Evolutionary conservation across 2,888 invertebrate genomes (phyloP).

Genomic region (Hanleya hanleyi): DNA sequence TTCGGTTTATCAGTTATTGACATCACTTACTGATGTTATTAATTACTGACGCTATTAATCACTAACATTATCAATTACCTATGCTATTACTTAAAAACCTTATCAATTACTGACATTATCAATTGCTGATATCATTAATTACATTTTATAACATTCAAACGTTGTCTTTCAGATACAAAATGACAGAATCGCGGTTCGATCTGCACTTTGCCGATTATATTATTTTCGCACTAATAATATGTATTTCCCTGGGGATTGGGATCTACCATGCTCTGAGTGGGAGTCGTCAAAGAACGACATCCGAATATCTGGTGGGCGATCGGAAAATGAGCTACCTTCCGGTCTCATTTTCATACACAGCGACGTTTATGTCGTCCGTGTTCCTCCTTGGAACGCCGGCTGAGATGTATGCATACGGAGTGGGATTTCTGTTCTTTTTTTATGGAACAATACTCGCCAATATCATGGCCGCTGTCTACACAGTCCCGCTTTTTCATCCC

Average conservation of each 20-base stretch:
- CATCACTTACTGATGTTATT: too few species aligned
- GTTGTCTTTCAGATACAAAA: background rate
- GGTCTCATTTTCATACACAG: background rate
- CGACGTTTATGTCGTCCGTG: background rate
- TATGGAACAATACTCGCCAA: background rate
- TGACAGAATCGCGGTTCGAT: background rate
- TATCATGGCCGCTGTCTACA: background rate
- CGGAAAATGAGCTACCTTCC: background rate
- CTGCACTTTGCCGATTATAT: background rate
- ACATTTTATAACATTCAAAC: too few species aligned
- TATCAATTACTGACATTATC: too few species aligned
- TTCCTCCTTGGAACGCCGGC: background rate
- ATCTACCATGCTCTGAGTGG: background rate
- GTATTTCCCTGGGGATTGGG: background rate
- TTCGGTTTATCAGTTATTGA: too few species aligned
- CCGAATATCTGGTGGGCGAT: slow-evolving; percentile 2
- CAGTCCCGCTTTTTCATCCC: background rate
- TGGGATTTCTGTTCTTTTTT: background rate
- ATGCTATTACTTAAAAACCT: too few species aligned
- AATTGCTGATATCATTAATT: too few species aligned
- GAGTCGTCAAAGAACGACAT: background rate
- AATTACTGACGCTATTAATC: too few species aligned
- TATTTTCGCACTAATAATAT: background rate
- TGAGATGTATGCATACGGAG: background rate
- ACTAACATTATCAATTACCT: too few species aligned